Percentiles rank a stretch among this genome's conserved stretches.
phyloP scores from a whole-genome alignment of 2,113 vertebrate species.

The Scomber colias region DNA sequence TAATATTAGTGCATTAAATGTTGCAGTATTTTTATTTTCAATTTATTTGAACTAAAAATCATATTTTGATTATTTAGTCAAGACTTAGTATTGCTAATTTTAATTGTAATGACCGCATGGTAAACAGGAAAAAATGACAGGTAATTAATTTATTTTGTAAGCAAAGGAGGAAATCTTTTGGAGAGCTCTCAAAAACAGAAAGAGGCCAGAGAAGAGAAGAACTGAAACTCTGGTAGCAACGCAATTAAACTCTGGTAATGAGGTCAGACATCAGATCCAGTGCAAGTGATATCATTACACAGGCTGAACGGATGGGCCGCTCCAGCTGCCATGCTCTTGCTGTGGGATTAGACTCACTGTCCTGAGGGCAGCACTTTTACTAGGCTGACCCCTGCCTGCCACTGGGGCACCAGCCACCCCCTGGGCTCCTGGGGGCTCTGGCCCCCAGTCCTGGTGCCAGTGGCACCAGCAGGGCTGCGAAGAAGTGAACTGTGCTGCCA shows the following conservation, averaged over 20 bases:
- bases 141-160: conserved; percentile 91
- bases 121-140: conserved; percentile 84
- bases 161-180: conserved; percentile 89
- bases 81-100: not conserved
- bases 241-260: conserved; percentile 99
- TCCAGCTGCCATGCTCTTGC: conserved; percentile 89
- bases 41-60: not conserved
- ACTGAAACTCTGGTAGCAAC: conserved; percentile 96
- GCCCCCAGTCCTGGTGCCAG: conserved; percentile 73
- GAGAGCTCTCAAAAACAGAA: conserved; percentile 93
- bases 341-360: conserved; percentile 83
- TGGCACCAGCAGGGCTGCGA: conserved; percentile 76
- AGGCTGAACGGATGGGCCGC: conserved; percentile 88
- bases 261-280: conserved; percentile 98
- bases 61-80: not conserved
- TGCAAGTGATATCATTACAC: conserved; percentile 98
- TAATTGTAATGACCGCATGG: conserved; percentile 71
- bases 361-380: conserved; percentile 78
- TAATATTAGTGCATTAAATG: not conserved
- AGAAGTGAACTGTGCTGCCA: conserved; percentile 83
- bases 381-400: conserved; percentile 79
- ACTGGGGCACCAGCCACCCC: conserved; percentile 73
- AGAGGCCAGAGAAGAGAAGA: conserved; percentile 90
- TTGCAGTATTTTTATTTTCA: not conserved
- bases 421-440: conserved; percentile 62